A percentile compares a stretch with the other conserved stretches of the same genome.
These are phyloP conservation scores for Penaeus monodon DNA, from an alignment of 2,888 invertebrate genomes.

Conservation along the genomic window DNA sequence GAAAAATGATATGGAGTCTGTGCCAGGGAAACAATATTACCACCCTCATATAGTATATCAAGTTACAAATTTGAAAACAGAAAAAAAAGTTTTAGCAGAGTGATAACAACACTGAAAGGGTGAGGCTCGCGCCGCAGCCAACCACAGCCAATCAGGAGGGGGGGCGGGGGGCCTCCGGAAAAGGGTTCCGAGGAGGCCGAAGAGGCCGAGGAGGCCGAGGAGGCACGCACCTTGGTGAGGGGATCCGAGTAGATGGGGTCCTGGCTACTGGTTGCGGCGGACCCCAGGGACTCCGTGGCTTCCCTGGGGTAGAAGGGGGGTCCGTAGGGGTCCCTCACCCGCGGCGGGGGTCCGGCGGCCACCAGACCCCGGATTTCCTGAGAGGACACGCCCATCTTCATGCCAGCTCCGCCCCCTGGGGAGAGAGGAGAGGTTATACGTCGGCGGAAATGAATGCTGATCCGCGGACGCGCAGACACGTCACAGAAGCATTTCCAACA, in stretches of 20 bases:
- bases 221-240: slow-evolving; percentile 53
- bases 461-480: too few relatives aligned
- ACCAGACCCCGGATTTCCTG: slow-evolving; percentile 57
- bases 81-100: too few relatives aligned
- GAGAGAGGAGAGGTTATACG: not conserved
- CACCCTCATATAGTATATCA: too few relatives aligned
- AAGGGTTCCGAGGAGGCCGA: too few relatives aligned
- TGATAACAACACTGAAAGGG: too few relatives aligned
- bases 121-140: too few relatives aligned
- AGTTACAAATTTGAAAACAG: too few relatives aligned
- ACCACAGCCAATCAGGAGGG: too few relatives aligned
- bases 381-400: slow-evolving; percentile 64
- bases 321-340: slow-evolving; percentile 36
- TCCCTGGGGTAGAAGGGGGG: slow-evolving; percentile 55
- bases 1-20: too few relatives aligned
- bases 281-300: slow-evolving; percentile 49
- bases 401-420: slow-evolving; percentile 18
- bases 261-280: slow-evolving; percentile 44
- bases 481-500: too few relatives aligned
- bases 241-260: slow-evolving; percentile 62
- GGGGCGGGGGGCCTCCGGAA: too few relatives aligned
- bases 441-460: not conserved
- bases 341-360: slow-evolving; percentile 19
- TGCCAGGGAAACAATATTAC: too few relatives aligned
- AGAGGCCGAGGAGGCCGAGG: not conserved